phyloP scores from a whole-genome alignment of 2,797 vertebrate species.

The Phaenicophaeus curvirostris region DNA sequence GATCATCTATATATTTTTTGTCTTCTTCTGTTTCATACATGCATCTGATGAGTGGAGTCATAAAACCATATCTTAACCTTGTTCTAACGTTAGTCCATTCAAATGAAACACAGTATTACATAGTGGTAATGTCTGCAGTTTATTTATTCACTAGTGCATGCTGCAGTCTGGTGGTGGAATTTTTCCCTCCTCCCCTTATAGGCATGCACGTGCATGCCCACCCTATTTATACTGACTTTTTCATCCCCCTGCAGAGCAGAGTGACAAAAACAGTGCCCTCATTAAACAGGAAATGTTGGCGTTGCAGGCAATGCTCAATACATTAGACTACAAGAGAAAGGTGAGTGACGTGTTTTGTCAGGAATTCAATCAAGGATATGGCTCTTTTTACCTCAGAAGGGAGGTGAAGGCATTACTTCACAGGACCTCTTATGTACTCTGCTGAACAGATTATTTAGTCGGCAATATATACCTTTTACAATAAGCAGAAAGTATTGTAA shows the following conservation, averaged over 20 bases:
- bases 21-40: not conserved
- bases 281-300: constrained; percentile 91
- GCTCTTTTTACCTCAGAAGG: not conserved
- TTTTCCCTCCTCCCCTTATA: not conserved
- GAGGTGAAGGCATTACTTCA: not conserved
- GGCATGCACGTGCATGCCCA: rapidly evolving
- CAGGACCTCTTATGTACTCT: not conserved
- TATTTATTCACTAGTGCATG: not conserved
- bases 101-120: not conserved
- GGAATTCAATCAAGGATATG: not conserved
- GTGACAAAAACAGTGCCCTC: constrained; percentile 84
- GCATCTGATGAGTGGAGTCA: not conserved
- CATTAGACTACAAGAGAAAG: constrained; percentile 95
- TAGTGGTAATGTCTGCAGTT: not conserved
- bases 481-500: not conserved
- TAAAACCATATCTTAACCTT: not conserved
- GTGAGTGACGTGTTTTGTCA: constrained; percentile 69
- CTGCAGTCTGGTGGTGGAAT: not conserved
- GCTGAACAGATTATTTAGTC: not conserved
- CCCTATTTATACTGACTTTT: not conserved
- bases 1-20: not conserved
- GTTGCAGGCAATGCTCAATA: constrained; percentile 94
- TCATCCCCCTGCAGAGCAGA: constrained; percentile 77
- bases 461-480: not conserved
- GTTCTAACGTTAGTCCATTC: not conserved